Percentiles rank a stretch among this genome's conserved stretches.
Evolutionary conservation across 53 echinoderm and acorn worm genomes (phyloP).

Genomic region (Holothuria scabra): DNA sequence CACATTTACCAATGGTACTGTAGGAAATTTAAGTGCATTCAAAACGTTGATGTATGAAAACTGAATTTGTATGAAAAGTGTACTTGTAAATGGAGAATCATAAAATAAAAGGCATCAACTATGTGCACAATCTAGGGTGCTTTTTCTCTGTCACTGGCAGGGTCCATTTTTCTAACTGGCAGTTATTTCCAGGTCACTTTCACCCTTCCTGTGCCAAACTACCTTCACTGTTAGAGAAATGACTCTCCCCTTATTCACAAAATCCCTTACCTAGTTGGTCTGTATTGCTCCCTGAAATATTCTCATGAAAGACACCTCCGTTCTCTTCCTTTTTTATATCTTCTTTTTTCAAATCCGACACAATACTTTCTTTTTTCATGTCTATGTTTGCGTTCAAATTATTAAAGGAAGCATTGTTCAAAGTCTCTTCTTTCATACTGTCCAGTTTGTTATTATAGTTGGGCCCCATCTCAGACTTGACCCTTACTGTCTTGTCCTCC

Average conservation of each 20-base stretch:
- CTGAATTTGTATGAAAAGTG: no score
- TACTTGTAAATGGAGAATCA: no score
- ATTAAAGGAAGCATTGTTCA: conserved; percentile 39
- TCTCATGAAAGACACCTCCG: conserved; percentile 52
- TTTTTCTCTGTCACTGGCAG: no score
- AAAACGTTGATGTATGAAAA: no score
- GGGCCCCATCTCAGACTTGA: conserved; percentile 44
- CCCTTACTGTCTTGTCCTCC: conserved; percentile 15
- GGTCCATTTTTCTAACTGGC: no score
- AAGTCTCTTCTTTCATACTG: conserved; percentile 36
- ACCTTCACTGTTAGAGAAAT: no score
- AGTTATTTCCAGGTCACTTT: no score
- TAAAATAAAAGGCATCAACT: no score
- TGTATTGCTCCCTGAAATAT: conserved; percentile 41
- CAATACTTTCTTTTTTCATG: conserved; percentile 55
- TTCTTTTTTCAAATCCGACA: conserved; percentile 42
- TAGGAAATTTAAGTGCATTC: no score
- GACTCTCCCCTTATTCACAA: no score
- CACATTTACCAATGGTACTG: no score
- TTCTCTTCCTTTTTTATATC: conserved; percentile 45
- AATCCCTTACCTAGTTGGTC: conserved; percentile 40
- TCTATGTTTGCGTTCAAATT: conserved; percentile 37
- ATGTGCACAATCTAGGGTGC: neutral
- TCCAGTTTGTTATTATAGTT: conserved; percentile 54
- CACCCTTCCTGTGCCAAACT: no score